Conservation (phyloP, 2,797 vertebrate species). For the Chanos chanos region DNA sequence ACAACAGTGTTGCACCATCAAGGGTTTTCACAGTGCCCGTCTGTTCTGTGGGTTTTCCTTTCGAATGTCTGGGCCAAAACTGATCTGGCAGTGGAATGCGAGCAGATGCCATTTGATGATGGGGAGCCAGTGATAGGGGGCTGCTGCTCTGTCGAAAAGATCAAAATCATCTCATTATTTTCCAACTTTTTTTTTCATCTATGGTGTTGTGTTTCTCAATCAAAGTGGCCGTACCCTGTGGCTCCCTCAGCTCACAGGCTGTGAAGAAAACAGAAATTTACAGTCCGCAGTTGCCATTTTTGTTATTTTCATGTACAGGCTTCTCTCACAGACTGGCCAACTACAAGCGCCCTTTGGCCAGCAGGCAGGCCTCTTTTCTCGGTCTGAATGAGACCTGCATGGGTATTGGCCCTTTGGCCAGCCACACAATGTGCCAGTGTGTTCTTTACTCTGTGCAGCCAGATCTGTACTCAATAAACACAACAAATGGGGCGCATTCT, state of each 20-base stretch:
- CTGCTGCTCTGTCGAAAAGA: constrained; percentile 38
- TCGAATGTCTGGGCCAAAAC: constrained; percentile 28
- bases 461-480: constrained; percentile 43
- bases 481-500: constrained; percentile 46
- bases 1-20: constrained; percentile 41
- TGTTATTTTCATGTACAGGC: background rate
- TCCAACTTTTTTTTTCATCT: constrained; percentile 43
- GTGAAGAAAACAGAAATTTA: constrained; percentile 34
- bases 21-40: constrained; percentile 30
- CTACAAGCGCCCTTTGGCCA: constrained; percentile 4
- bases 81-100: constrained; percentile 36
- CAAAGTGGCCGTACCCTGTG: constrained; percentile 20
- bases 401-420: constrained; percentile 23
- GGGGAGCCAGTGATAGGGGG: constrained; percentile 26
- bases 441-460: constrained; percentile 29
- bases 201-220: constrained; percentile 37
- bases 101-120: constrained; percentile 47
- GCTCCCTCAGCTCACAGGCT: constrained; percentile 15
- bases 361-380: background rate
- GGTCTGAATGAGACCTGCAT: constrained; percentile 14
- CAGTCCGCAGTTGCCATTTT: constrained; percentile 22
- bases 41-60: constrained; percentile 35
- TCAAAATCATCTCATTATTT: constrained; percentile 48
- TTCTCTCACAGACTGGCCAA: constrained; percentile 6
- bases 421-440: constrained; percentile 23